Conservation (phyloP, 2,113 vertebrate species). For the Nasalis larvatus region DNA sequence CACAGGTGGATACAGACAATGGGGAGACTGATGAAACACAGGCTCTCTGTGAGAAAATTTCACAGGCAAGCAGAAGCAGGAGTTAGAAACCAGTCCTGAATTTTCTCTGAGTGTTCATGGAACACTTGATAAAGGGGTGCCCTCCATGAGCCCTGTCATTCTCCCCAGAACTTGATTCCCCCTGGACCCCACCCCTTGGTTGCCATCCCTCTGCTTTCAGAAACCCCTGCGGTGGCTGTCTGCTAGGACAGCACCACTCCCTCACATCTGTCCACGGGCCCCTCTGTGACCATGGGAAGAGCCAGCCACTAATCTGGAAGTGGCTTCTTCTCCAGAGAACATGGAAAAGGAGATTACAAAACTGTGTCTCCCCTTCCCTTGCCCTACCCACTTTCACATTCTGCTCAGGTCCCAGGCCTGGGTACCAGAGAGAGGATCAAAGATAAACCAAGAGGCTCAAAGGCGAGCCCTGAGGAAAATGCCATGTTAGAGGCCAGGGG, state of each 20-base stretch:
- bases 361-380: background rate
- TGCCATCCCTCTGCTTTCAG: background rate
- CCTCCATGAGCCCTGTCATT: background rate
- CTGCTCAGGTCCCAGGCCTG: background rate
- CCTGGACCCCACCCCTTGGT: background rate
- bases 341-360: background rate
- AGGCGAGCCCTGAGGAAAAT: background rate
- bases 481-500: background rate
- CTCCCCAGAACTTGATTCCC: background rate
- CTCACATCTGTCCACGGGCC: background rate
- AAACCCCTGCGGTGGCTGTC: background rate
- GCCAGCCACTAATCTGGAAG: background rate
- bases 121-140: background rate
- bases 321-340: background rate
- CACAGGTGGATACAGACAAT: background rate
- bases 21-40: background rate
- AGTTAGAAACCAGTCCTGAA: background rate
- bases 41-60: background rate
- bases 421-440: background rate
- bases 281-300: background rate
- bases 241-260: background rate
- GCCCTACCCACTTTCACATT: background rate
- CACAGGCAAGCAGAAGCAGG: background rate
- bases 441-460: background rate
- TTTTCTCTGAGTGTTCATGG: background rate